Evolutionary conservation across 2,113 vertebrate genomes (phyloP).

Genomic region (Caracal caracal): DNA sequence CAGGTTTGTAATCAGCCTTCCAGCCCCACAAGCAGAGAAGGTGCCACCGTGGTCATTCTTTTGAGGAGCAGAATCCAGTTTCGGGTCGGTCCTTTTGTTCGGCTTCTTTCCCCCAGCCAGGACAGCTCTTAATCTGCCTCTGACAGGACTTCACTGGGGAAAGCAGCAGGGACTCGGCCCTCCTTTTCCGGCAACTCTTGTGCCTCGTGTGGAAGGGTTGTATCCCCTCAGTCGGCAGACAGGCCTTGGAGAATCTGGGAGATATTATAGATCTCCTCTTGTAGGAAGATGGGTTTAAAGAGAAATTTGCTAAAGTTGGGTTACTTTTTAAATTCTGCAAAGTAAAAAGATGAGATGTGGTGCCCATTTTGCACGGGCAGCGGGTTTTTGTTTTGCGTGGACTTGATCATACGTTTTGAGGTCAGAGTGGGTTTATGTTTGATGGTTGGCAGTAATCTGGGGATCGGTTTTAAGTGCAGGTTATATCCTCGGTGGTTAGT

Average conservation of each 20-base stretch:
- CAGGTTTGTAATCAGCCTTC: neutral
- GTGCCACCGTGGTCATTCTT: neutral
- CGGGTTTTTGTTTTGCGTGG: neutral
- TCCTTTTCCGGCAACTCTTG: too few species aligned
- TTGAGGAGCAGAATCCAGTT: neutral
- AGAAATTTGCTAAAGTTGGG: neutral
- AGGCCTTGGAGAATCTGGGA: neutral
- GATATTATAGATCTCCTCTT: neutral
- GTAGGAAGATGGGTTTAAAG: neutral
- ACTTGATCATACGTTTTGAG: neutral
- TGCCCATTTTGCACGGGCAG: neutral
- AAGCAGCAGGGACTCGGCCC: neutral
- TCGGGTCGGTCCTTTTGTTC: neutral
- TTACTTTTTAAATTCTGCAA: neutral
- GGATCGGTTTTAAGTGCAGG: neutral
- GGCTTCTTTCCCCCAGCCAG: neutral
- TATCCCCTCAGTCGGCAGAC: neutral
- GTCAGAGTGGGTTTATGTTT: neutral
- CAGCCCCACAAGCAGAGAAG: neutral
- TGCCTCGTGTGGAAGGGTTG: neutral
- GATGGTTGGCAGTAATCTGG: neutral
- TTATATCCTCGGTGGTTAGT: too few species aligned
- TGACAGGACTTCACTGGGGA: neutral
- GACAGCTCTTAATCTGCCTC: neutral
- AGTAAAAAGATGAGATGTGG: neutral